Base-by-base conservation (phyloP, 1,140 invertebrate genomes). In the Leptestheria dahalacensis region DNA sequence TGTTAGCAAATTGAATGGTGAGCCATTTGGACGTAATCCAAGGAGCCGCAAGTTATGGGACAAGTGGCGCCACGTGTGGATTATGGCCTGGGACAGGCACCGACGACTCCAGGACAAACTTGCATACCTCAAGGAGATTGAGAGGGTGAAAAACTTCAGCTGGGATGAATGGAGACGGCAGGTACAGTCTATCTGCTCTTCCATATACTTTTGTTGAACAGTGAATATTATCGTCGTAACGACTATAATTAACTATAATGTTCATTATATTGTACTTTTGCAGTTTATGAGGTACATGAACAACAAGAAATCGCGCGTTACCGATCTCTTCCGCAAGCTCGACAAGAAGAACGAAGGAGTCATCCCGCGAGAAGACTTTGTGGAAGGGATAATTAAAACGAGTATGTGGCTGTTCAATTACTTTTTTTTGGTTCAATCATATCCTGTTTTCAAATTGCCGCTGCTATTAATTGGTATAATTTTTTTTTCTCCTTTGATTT, bases 281-380 rank as follows among this genome's bases (percentile, higher is more conserved):
- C 69, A 92, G 80, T 99, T 98, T 84, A 77, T 99, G 66, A 92
- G 91, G 69, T 98, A 95, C 84, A 97, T 97, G 89, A 97, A 99
- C 71, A 88, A 97, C 77, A 98, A 97, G 78, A 99, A 99, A 75
- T 95, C 93, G 11, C 78, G 97, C 29, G 78, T 99, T 55, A 97
- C 94, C 65, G 97, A 99, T 76, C 78, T 99, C 64, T 99, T 99
- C 82, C 82, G 94, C 54, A 92, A 96, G 73, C 96, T 97, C 82
- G 96, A 99, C 73, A 91, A 92, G 69, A 93, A 97, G 71, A 93
- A 94, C 70, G 94, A 98, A 75, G 94, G 93, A 25, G 80, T 92
- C 51, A 92, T 99, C 65, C 90, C 94, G 0, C 78, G 94, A 64
- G 86, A 95, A 68, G 92, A 97, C 69, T 99, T 99, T 68, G 97